Evolutionary conservation across 2,888 invertebrate genomes (phyloP), one percentile per base, ranked within the genome.

Genomic region (Amphiduros pacificus): DNA sequence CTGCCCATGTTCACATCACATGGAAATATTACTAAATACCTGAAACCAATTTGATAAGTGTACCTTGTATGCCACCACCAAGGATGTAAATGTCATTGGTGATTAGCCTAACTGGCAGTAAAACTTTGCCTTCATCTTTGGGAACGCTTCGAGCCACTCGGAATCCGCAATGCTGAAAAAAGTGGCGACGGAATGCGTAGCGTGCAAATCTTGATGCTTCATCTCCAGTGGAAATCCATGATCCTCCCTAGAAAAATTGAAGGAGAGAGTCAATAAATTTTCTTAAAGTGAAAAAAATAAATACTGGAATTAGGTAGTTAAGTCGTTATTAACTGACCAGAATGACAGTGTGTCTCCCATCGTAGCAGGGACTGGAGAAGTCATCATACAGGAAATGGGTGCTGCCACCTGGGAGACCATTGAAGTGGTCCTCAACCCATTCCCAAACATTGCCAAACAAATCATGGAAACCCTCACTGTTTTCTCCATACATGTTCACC

Each of bases 371-470:
- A 1, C 73, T 64, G 1, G 79, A 79, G 70, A 78, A 81, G 59
- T 81, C 81, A 63, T 81, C 80, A 60, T 81, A 81, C 6, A 77
- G 65, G 64, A 65, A 73, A 67, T 77, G 75, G 11, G 77, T 74
- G 28, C 72, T 53, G 58, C 71, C 74, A n/a, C 73, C 74, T 28
- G 71, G 66, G 28, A 80, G 70, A 6, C 80, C 80, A 67, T 81
- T 80, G 62, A 79, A 80, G 61, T 80, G 76, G 64, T 81, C 81
- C 66, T 80, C 81, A 2, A 70, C 66, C 81, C 81, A 81, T 64
- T 79, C 74, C 80, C 80, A 81, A 0, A 76, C 77, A 61, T 81
- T 81, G 6, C 81, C 81, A 64, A 71, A 75, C 14, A 76, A 72
- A 56, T 81, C 81, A 62, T 75, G 72, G 66, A 80, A 78, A 0